Evolutionary conservation across 2,113 vertebrate species (phyloP).

Genomic region (Actenoides lindsayi): DNA sequence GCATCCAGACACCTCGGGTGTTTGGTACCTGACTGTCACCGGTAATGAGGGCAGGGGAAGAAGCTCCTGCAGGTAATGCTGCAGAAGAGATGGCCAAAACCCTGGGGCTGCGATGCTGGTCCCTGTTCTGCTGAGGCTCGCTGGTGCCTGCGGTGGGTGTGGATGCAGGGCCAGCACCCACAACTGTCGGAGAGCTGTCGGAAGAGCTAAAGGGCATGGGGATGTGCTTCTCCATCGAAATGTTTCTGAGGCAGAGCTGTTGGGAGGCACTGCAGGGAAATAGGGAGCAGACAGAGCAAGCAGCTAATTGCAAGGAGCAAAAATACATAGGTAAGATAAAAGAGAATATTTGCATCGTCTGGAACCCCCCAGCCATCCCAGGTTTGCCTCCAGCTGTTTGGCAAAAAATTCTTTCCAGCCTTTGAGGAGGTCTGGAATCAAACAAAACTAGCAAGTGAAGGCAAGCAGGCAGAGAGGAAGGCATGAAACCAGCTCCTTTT

Average conservation of each 20-base stretch:
- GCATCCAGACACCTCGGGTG: background rate
- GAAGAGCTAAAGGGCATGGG: background rate
- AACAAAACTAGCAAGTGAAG: background rate
- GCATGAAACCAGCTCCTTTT: slow-evolving; percentile 25
- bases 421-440: slow-evolving; percentile 36
- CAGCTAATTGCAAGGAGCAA: slow-evolving; percentile 42
- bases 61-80: background rate
- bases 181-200: background rate
- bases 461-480: background rate
- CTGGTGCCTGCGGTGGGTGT: background rate
- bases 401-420: slow-evolving; percentile 32
- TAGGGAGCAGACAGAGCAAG: slow-evolving; percentile 28
- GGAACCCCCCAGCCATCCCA: slow-evolving; percentile 26
- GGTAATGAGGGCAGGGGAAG: background rate
- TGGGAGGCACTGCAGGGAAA: background rate
- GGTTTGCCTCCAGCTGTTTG: slow-evolving; percentile 32
- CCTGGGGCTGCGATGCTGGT: background rate
- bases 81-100: background rate
- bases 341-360: slow-evolving; percentile 43
- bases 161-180: background rate
- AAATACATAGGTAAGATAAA: slow-evolving; percentile 45
- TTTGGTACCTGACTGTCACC: background rate
- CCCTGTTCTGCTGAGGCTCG: rapidly evolving
- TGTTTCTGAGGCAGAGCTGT: background rate
- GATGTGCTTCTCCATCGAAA: background rate